Conservation (phyloP, 2,888 invertebrate genomes). For the Fragum whitleyi region DNA sequence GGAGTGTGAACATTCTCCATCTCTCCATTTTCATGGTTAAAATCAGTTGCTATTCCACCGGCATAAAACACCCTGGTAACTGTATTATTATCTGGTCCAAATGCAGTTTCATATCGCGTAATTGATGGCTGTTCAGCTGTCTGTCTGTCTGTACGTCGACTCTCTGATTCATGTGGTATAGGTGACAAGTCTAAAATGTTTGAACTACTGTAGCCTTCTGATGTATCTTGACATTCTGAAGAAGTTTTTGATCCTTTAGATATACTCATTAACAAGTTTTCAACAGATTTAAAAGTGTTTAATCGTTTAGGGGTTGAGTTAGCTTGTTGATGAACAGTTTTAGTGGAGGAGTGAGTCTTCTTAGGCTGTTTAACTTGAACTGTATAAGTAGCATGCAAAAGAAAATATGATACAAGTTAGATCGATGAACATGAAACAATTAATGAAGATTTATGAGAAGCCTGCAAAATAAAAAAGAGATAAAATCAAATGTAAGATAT, state of each 20-base stretch:
- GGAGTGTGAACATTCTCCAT: slow-evolving; percentile 63
- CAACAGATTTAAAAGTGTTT: slow-evolving; percentile 79
- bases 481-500: too few relatives aligned
- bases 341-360: slow-evolving; percentile 31
- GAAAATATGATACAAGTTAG: neutral
- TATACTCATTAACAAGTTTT: slow-evolving; percentile 80
- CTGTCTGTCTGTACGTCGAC: slow-evolving; percentile 58
- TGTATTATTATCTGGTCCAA: slow-evolving; percentile 80
- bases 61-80: slow-evolving; percentile 79
- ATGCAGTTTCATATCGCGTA: slow-evolving; percentile 79
- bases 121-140: slow-evolving; percentile 68
- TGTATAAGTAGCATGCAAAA: slow-evolving; percentile 34
- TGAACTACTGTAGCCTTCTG: slow-evolving; percentile 61
- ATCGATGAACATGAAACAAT: too few relatives aligned
- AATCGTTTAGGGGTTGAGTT: slow-evolving; percentile 63
- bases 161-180: slow-evolving; percentile 64
- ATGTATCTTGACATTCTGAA: slow-evolving; percentile 64
- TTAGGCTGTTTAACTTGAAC: slow-evolving; percentile 49
- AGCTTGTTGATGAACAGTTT: slow-evolving; percentile 37
- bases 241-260: slow-evolving; percentile 70
- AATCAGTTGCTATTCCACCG: slow-evolving; percentile 76
- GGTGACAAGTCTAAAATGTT: slow-evolving; percentile 71
- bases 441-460: too few relatives aligned
- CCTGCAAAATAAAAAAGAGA: too few relatives aligned
- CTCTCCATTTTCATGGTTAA: slow-evolving; percentile 68